Evolutionary conservation across 2,113 vertebrate species (phyloP), one percentile per base, ranked within the genome.

Genomic region (Eleginops maclovinus): DNA sequence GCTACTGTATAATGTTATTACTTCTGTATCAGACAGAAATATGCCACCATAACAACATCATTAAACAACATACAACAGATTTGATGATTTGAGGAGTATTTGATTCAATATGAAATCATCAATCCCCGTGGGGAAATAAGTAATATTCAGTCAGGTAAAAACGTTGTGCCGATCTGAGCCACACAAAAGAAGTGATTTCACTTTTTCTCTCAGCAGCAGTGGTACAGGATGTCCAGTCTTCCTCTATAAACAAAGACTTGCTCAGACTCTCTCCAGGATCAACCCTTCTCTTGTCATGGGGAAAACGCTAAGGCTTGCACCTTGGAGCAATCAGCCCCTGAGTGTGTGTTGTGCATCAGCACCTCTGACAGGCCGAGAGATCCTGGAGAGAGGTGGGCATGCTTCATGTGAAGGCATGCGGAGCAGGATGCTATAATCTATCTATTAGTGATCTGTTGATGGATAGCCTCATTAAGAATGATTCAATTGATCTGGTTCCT

Each of bases 401-500:
- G 69, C 72, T 16, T 40, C 28, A 65, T 43, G 68, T 77, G 63
- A 81, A 62, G 46, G 60, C 58, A 60, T 14, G 3, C 43, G 15
- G 53, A 72, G 69, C 53, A 43, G 11, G 60, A 49, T 50, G 50
- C 75, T 77, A 43, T 79, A 79, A 90, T 87, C 79, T 60, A 82
- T 87, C 59, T 49, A 78, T 72, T 75, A 84, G 80, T 36, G 72
- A 88, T 85, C 50, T 9, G 49, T 60, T 90, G 90, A 92, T 83
- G 83, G 83, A 93, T 86, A 22, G 64, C 66, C 85, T 85, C 86
- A 87, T 92, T 88, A 86, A 53, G 36, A 82, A 83, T 60, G 72
- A 85, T 81, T 86, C 65, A 79, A 86, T 85, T 77, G 79, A 86
- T 90, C 72, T 71, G 55, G 51, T 83, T 79, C 47, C 68, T 74